Conservation (phyloP, 1,140 invertebrate species). For the Bombus picipes region DNA sequence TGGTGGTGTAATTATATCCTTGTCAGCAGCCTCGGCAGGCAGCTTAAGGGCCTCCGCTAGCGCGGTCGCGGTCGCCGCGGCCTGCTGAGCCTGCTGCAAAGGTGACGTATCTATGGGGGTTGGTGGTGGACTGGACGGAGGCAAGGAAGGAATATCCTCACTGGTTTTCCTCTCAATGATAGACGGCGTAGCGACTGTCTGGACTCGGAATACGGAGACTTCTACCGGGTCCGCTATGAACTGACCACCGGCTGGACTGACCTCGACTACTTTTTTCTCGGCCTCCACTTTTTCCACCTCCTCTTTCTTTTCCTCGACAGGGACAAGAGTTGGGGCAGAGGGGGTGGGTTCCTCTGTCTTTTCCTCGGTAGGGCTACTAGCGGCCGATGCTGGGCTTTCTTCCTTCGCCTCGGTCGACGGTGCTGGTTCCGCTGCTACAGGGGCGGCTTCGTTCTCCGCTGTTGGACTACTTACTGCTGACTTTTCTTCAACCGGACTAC, state of each 20-base stretch:
- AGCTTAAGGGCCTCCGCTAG: constrained; percentile 77
- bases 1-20: neutral
- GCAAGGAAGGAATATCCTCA: constrained; percentile 79
- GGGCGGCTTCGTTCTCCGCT: constrained; percentile 65
- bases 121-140: constrained; percentile 80
- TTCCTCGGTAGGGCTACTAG: constrained; percentile 61
- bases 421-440: constrained; percentile 44
- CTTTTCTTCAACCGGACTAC: constrained; percentile 75
- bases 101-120: constrained; percentile 81
- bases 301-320: constrained; percentile 70
- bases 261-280: constrained; percentile 79
- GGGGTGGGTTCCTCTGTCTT: constrained; percentile 71
- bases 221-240: constrained; percentile 62
- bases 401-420: constrained; percentile 63
- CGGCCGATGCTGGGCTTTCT: constrained; percentile 52
- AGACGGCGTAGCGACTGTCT: constrained; percentile 77
- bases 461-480: constrained; percentile 77
- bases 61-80: constrained; percentile 74
- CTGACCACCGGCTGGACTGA: constrained; percentile 76
- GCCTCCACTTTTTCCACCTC: constrained; percentile 71
- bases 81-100: constrained; percentile 79
- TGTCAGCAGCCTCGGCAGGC: constrained; percentile 69
- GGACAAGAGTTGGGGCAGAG: constrained; percentile 68
- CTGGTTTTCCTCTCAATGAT: constrained; percentile 82
- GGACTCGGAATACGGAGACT: constrained; percentile 61